phyloP scores from a whole-genome alignment of 2,113 vertebrate species.

The Forbesichthys agassizii region DNA sequence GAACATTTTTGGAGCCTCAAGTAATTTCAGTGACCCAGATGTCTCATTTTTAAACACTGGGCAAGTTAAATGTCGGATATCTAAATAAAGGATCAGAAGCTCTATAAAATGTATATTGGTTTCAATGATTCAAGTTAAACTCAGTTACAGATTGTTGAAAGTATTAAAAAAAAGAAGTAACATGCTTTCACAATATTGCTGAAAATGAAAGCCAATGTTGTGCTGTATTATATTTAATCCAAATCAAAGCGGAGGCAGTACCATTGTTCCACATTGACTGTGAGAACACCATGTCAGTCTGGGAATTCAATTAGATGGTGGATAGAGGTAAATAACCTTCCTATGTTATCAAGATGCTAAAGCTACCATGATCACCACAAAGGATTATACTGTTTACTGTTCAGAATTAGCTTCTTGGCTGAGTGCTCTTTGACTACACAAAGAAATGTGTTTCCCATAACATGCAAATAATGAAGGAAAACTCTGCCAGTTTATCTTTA shows the following conservation, averaged over 20 bases:
- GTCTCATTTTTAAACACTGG: not conserved
- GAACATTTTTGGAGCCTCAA: not conserved
- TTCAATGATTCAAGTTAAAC: no score
- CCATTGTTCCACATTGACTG: constrained; percentile 34
- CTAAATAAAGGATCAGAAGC: no score
- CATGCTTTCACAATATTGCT: not conserved
- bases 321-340: not conserved
- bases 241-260: constrained; percentile 20
- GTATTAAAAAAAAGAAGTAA: not conserved
- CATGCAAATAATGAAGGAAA: not conserved
- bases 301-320: no score
- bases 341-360: not conserved
- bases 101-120: no score
- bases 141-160: no score
- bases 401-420: no score
- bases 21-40: not conserved
- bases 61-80: not conserved
- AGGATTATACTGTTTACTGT: not conserved
- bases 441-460: not conserved
- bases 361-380: not conserved
- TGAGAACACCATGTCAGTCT: constrained; percentile 2
- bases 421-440: not conserved
- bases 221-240: constrained; percentile 7
- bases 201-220: not conserved
- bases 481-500: constrained; percentile 6